These are phyloP conservation scores for Cygnus olor DNA, from an alignment of 2,797 vertebrate species.

Conservation along the genomic window DNA sequence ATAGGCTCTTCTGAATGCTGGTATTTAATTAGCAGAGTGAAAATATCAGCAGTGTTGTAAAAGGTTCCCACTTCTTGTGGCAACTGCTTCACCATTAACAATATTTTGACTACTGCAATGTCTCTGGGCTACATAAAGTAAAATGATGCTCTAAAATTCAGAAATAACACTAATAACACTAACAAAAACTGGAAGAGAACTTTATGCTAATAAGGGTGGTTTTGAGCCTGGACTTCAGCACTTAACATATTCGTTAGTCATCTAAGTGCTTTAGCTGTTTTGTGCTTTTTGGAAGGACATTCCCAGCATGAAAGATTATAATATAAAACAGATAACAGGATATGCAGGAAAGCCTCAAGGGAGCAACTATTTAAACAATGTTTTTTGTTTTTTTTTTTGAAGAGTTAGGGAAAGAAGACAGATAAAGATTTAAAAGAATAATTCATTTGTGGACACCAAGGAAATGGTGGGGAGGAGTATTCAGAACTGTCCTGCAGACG, in stretches of 20 bases:
- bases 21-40: not conserved
- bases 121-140: not conserved
- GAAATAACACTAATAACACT: not conserved
- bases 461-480: not conserved
- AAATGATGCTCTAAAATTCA: not conserved
- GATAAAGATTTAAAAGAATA: conserved; percentile 44
- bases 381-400: conserved; percentile 62
- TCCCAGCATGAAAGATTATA: conserved; percentile 36
- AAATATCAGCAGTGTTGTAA: not conserved
- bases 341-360: conserved; percentile 37
- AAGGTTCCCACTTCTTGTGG: not conserved
- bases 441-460: conserved; percentile 2
- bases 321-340: conserved; percentile 64
- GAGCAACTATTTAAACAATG: conserved; percentile 60
- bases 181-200: not conserved
- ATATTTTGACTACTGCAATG: not conserved
- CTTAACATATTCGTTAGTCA: conserved; percentile 12
- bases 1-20: not conserved
- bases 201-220: not conserved
- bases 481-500: not conserved
- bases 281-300: conserved; percentile 52
- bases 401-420: conserved; percentile 21
- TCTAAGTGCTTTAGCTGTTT: conserved; percentile 11
- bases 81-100: not conserved
- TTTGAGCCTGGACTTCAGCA: conserved; percentile 18